These are phyloP conservation scores for Himalopsyche japonica DNA, from an alignment of 2,888 invertebrate genomes.

Conservation along the genomic window DNA sequence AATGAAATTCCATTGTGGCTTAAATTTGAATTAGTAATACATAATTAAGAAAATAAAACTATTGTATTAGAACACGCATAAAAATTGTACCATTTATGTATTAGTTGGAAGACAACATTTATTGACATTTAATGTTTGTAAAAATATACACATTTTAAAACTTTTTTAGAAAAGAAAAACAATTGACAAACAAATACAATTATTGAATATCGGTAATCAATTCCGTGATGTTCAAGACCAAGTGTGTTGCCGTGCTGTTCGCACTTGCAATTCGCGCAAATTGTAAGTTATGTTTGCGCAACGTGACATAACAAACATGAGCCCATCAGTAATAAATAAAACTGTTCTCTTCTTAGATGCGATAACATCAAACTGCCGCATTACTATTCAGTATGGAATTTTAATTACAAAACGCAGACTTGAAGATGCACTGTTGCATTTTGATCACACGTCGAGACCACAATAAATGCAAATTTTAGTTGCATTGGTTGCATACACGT, in stretches of 20 bases:
- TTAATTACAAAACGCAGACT: not conserved
- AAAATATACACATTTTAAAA: no score
- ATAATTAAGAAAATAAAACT: no score
- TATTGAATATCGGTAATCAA: not conserved
- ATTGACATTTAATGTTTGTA: no score
- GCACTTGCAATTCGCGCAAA: not conserved
- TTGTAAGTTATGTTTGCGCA: not conserved
- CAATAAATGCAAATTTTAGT: not conserved
- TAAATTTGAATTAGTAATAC: no score
- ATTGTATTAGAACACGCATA: no score
- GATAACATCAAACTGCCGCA: not conserved
- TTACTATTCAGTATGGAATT: not conserved
- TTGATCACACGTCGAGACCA: not conserved
- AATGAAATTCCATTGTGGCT: no score
- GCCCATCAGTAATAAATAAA: not conserved
- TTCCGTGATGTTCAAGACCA: not conserved
- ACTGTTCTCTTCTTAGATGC: not conserved
- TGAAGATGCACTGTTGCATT: not conserved
- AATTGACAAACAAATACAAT: no score
- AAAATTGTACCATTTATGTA: no score
- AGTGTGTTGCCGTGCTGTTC: not conserved
- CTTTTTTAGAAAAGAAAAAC: no score
- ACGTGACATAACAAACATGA: not conserved
- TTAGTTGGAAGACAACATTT: no score
- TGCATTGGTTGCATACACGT: no score